A percentile compares a stretch with the other conserved stretches of the same genome.
Conservation (phyloP, 2,113 vertebrate genomes). For the Platanista minor region DNA sequence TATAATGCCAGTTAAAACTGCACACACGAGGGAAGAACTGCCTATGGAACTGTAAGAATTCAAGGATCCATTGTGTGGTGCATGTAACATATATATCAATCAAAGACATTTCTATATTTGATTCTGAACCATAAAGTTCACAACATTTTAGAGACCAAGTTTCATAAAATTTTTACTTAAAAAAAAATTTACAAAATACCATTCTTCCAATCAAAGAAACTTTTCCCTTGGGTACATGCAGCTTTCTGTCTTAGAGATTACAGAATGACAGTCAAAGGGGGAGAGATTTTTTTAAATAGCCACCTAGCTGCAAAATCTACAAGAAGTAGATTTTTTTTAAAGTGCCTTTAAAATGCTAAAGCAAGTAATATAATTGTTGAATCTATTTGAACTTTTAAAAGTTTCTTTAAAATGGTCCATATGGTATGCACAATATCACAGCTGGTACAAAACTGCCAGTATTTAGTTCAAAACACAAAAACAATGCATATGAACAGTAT, state of each 20-base stretch:
- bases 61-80: not conserved
- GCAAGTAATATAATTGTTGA: slow-evolving; percentile 79
- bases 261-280: slow-evolving; percentile 67
- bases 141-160: slow-evolving; percentile 62
- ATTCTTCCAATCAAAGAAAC: slow-evolving; percentile 79
- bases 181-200: slow-evolving; percentile 86
- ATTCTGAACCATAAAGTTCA: slow-evolving; percentile 67
- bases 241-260: slow-evolving; percentile 67
- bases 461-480: slow-evolving; percentile 79
- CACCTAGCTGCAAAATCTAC: slow-evolving; percentile 79
- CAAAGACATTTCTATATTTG: slow-evolving; percentile 44
- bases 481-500: slow-evolving; percentile 72
- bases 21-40: slow-evolving; percentile 48
- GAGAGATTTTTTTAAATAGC: slow-evolving; percentile 67
- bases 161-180: slow-evolving; percentile 81
- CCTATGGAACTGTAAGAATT: slow-evolving; percentile 28
- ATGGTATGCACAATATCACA: slow-evolving; percentile 79
- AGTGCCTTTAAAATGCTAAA: slow-evolving; percentile 80
- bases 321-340: slow-evolving; percentile 72
- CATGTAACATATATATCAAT: not conserved
- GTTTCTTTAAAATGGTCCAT: slow-evolving; percentile 80
- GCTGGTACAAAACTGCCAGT: slow-evolving; percentile 80
- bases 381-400: slow-evolving; percentile 78
- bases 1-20: not conserved
- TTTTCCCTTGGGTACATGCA: slow-evolving; percentile 72